phyloP scores from a whole-genome alignment of 2,797 vertebrate genomes.

The Schizopygopsis pylzovi region DNA sequence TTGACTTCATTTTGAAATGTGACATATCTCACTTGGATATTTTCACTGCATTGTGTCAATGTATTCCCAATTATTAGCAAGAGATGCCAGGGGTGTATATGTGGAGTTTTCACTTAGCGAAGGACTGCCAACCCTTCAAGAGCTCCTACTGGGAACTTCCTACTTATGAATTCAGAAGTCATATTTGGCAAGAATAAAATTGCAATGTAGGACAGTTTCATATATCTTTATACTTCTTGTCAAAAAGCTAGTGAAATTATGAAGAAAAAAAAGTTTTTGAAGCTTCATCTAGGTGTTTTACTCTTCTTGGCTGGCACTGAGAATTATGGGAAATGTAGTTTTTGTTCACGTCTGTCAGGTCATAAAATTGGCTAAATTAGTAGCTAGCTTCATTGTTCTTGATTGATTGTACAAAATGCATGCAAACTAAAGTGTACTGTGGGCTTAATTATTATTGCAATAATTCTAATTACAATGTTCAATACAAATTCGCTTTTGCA shows the following conservation, averaged over 20 bases:
- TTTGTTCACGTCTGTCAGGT: not conserved
- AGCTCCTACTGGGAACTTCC: not conserved
- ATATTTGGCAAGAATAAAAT: not conserved
- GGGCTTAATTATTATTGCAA: not conserved
- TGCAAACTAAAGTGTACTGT: not conserved
- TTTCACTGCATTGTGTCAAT: not conserved
- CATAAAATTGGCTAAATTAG: not conserved
- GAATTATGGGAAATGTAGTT: not conserved
- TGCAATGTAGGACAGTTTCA: not conserved
- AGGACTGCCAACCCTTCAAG: not conserved
- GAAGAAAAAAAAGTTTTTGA: not conserved
- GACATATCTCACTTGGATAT: not conserved
- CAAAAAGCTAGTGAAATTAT: not conserved
- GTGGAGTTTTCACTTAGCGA: not conserved
- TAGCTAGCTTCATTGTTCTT: conserved; percentile 1
- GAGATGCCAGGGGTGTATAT: not conserved
- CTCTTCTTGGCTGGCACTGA: not conserved
- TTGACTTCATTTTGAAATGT: not conserved
- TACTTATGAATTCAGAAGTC: not conserved
- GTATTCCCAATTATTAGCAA: not conserved
- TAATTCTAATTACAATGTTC: not conserved
- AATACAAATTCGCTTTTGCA: not conserved
- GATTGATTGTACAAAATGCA: not conserved
- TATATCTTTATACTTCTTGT: not conserved
- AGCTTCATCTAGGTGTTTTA: not conserved